Evolutionary conservation across 2,797 vertebrate genomes (phyloP), one percentile per base, ranked within the genome.

Genomic region (Otolemur crassicaudatus): DNA sequence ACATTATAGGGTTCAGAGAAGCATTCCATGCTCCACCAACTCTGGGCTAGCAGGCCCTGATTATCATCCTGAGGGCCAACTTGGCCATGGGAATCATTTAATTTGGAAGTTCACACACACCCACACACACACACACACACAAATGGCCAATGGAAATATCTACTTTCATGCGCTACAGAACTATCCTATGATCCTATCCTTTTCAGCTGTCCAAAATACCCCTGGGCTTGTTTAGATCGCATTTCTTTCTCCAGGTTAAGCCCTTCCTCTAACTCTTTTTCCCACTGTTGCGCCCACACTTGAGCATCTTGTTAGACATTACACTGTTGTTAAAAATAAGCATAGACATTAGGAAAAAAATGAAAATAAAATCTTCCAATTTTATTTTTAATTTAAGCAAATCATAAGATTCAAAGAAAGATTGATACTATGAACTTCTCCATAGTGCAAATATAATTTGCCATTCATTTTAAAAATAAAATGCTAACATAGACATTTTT

Each of bases 371-470:
- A 88, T 73, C n/a, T 72, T 29, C 19, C 40, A 83, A 69, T 63
- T 75, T 63, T 73, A 16, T 53, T 73, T 90, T 58, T 83, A 82
- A 90, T 53, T 91, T 63, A 31, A 69, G 10, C 4, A 88, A 91
- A 20, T 73, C 1, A 37, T 22, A 43, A 67, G 22, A 93, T 60
- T 83, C 60, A 31, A 73, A 90, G 43, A 79, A 84, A 80, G 37
- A 67, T 7, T 49, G 70, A 40, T 76, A 63, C 75, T 1, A 2
- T 61, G 25, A 94, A 87, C 2, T 80, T 96, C 90, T 90, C 31
- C 58, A 56, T 72, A 83, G 87, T 84, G 14, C 6, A 72, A 60
- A 87, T 87, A 31, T 93, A 90, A 93, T 63, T 37, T 91, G 6
- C 12, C 20, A 80, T 84, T 4, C 25, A 12, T 90, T n/a, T 93